Percentiles rank a stretch among this genome's conserved stretches.
Conservation (phyloP, 2,797 vertebrate genomes). For the Typhlichthys eigenmanni region DNA sequence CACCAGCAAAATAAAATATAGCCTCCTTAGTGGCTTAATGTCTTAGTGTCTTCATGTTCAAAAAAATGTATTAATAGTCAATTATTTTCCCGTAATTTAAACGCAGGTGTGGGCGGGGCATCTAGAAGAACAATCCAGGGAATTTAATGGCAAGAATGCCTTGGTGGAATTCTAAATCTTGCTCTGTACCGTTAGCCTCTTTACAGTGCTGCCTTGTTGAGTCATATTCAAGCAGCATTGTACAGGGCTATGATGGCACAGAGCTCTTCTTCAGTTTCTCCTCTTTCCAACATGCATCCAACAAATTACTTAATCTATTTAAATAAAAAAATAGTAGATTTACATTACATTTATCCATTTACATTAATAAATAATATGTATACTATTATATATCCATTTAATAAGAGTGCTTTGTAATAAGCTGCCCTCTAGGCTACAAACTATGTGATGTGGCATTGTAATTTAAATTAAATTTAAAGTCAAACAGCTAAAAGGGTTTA, state of each 20-base stretch:
- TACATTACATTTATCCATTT: slow-evolving; percentile 14
- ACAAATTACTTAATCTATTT: slow-evolving; percentile 49
- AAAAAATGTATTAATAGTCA: too few species aligned
- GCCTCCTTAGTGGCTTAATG: too few species aligned
- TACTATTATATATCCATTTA: slow-evolving; percentile 1
- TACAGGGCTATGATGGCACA: slow-evolving; percentile 85
- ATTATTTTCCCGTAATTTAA: slow-evolving; percentile 25
- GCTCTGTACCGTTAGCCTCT: slow-evolving; percentile 83
- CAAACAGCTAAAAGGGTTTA: too few species aligned
- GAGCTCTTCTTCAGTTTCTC: slow-evolving; percentile 50
- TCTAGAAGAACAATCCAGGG: slow-evolving; percentile 31
- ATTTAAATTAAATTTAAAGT: too few species aligned
- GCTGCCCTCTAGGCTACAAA: too few species aligned
- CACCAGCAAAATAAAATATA: too few species aligned
- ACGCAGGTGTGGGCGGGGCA: slow-evolving; percentile 43
- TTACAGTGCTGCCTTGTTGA: slow-evolving; percentile 87
- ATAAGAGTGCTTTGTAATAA: background rate
- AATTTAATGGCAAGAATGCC: slow-evolving; percentile 21
- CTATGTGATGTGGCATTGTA: too few species aligned
- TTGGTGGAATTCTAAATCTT: slow-evolving; percentile 39
- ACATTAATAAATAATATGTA: slow-evolving; percentile 8
- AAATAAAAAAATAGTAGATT: slow-evolving; percentile 2
- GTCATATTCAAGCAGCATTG: slow-evolving; percentile 86
- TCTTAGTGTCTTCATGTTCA: background rate
- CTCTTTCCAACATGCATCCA: slow-evolving; percentile 43